Evolutionary conservation across 2,888 invertebrate genomes (phyloP).

Genomic region (Cactoblastis cactorum): DNA sequence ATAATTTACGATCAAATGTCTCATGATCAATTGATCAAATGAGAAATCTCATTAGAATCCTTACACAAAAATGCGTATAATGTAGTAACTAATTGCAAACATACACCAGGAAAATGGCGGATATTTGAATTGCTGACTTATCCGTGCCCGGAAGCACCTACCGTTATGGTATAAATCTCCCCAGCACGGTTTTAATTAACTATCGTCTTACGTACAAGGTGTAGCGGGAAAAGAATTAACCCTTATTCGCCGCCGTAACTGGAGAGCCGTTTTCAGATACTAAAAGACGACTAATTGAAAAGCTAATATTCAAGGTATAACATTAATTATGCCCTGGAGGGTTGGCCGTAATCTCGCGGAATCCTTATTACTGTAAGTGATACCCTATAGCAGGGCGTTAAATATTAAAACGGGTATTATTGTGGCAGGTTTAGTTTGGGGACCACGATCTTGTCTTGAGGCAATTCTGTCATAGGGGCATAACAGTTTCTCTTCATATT

Average conservation of each 20-base stretch:
- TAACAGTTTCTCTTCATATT: no score
- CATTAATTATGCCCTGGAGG: conserved; percentile 71
- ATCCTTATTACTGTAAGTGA: conserved; percentile 67
- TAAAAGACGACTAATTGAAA: conserved; percentile 74
- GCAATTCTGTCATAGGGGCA: no score
- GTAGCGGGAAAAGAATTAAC: conserved; percentile 56
- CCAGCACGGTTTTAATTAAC: conserved; percentile 65
- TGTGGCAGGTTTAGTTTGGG: neutral
- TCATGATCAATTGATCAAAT: no score
- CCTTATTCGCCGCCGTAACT: conserved; percentile 39
- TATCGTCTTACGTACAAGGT: conserved; percentile 54
- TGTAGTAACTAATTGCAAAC: no score
- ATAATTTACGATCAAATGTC: no score
- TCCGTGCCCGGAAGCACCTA: neutral
- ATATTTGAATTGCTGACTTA: neutral
- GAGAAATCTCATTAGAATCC: no score
- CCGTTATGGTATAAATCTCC: conserved; percentile 46
- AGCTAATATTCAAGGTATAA: conserved; percentile 73
- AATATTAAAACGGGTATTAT: conserved; percentile 37
- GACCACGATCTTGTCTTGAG: neutral
- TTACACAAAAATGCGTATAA: no score
- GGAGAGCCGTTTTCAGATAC: conserved; percentile 62
- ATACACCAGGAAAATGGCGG: neutral
- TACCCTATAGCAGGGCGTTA: conserved; percentile 41
- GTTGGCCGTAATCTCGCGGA: conserved; percentile 59